Evolutionary conservation across 2,888 invertebrate genomes (phyloP).

Genomic region (Antitype chi): DNA sequence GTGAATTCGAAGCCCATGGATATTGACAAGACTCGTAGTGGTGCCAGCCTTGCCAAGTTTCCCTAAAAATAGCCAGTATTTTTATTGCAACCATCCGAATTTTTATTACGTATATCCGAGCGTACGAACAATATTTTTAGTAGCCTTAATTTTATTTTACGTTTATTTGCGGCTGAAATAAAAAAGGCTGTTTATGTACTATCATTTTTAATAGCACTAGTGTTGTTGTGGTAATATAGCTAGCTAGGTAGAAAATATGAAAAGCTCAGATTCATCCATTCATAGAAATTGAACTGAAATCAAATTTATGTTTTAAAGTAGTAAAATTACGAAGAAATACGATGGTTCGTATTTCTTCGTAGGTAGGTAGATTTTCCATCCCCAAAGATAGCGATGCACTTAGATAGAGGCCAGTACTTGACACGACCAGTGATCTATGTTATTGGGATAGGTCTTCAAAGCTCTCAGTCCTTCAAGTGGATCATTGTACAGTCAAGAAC

Average conservation of each 20-base stretch:
- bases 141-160: constrained; percentile 46
- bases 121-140: constrained; percentile 49
- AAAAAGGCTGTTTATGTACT: constrained; percentile 33
- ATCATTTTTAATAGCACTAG: constrained; percentile 27
- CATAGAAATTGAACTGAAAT: not conserved
- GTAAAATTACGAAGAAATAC: not conserved
- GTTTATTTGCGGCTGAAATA: constrained; percentile 35
- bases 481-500: not conserved
- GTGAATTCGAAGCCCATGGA: constrained; percentile 20
- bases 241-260: not conserved
- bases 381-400: not conserved
- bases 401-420: not conserved
- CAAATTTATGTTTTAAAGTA: not conserved
- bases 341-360: not conserved
- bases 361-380: not conserved
- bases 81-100: constrained; percentile 50
- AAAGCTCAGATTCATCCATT: not conserved
- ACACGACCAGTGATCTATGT: not conserved
- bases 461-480: not conserved
- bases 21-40: constrained; percentile 37
- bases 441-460: not conserved
- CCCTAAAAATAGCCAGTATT: constrained; percentile 51
- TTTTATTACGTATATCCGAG: constrained; percentile 54
- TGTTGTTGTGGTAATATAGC: not conserved
- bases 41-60: constrained; percentile 42